Percentiles rank a stretch among this genome's conserved stretches.
phyloP scores from a whole-genome alignment of 1,140 invertebrate species.

The Spodoptera frugiperda region DNA sequence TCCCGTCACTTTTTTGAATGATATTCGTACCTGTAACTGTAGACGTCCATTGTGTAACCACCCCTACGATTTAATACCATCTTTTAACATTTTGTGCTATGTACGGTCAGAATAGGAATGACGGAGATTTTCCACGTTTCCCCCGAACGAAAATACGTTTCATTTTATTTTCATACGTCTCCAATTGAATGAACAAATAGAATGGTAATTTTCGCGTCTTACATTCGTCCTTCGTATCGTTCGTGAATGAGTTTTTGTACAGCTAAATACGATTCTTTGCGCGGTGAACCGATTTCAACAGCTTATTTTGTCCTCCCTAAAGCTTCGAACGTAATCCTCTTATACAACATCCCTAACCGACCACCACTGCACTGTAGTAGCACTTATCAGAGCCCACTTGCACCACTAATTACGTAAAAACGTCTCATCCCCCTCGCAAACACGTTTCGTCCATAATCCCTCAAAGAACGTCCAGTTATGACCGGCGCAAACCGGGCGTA shows the following conservation, averaged over 20 bases:
- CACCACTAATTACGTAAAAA: constrained; percentile 83
- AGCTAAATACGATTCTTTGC: neutral
- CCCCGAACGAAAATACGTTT: neutral
- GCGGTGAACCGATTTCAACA: neutral
- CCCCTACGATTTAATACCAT: constrained; percentile 76
- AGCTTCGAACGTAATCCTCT: constrained; percentile 24
- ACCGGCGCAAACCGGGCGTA: constrained; percentile 55
- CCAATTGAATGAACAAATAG: neutral
- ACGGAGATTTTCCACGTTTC: neutral
- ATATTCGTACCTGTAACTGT: constrained; percentile 55
- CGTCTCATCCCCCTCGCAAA: constrained; percentile 72
- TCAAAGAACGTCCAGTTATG: constrained; percentile 82
- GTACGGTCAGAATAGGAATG: constrained; percentile 34
- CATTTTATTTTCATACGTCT: neutral
- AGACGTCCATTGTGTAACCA: constrained; percentile 64
- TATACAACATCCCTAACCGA: constrained; percentile 15
- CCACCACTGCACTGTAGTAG: constrained; percentile 42
- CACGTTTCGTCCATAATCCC: constrained; percentile 73
- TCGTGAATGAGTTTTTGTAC: neutral
- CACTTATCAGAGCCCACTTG: constrained; percentile 66
- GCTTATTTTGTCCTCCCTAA: neutral
- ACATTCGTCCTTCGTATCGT: neutral
- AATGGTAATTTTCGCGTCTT: neutral
- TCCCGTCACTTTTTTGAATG: constrained; percentile 68
- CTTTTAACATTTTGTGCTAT: constrained; percentile 43